Base-by-base conservation (phyloP, 2,797 vertebrate genomes). In the Chrosomus eos region DNA sequence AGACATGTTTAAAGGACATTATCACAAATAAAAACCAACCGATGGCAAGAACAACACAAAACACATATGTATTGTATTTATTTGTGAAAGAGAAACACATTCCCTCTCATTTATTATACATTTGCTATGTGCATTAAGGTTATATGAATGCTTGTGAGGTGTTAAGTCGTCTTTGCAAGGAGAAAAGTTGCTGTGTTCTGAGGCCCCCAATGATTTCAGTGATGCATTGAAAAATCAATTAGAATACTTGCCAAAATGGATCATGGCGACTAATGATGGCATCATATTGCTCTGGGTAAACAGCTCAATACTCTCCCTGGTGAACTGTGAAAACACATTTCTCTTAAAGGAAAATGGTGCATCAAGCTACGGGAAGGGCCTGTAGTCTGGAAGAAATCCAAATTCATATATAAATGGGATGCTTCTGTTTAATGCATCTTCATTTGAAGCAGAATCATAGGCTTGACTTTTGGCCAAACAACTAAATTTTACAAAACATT, bases 221-320 rank as follows among this genome's bases (percentile, higher is more conserved):
- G 87, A 87, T 84, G 83, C 83, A 81, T 83, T 58, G 73, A 85
- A 89, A 88, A 88, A 88, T 89, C 88, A 85, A 87, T 89, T 87
- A 85, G 73, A 88, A 75, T 81, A 85, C 88, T 81, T 81, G 85
- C 88, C 80, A 87, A 89, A 88, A 88, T 85, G 81, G 85, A 89
- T 88, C 83, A 62, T 85, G 60, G 36, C 66, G 36, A 87, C 77
- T 89, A 87, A 89, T 89, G 87, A 89, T 84, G 88, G 85, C 85
- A 88, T 87, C 81, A 74, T 87, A 84, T 84, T 75, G 77, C 81
- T 68, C 70, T 78, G 80, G 67, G 87, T 87, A 89, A 88, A 88
- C 85, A 87, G 85, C 85, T 88, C 88, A 88, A 88, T 88, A 85
- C 53, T 48, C 78, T 81, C 66, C 40, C 68, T 78, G 40, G 67